Conservation (phyloP, 1,140 invertebrate species). For the Bradysia coprophila region DNA sequence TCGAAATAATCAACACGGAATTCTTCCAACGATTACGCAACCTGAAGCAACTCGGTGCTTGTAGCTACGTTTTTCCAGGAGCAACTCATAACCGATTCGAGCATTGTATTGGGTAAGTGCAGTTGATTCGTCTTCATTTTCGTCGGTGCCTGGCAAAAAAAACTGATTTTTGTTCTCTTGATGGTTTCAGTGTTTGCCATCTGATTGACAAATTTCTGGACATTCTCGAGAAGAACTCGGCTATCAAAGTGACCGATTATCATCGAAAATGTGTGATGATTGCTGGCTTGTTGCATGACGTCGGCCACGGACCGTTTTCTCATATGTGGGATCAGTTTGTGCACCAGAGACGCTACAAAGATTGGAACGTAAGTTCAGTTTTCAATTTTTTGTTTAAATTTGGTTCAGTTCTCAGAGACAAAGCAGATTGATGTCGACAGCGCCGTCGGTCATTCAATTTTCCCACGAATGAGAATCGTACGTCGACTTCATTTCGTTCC, state of each 20-base stretch:
- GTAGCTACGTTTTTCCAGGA: not conserved
- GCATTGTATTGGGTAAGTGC: slow-evolving; percentile 17
- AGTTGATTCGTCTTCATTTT: too few relatives aligned
- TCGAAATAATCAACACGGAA: slow-evolving; percentile 9
- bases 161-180: not conserved
- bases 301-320: slow-evolving; percentile 48
- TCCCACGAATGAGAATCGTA: too few relatives aligned
- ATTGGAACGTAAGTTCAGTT: slow-evolving; percentile 19
- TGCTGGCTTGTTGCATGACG: slow-evolving; percentile 46
- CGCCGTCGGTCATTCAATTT: too few relatives aligned
- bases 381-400: not conserved
- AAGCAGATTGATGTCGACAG: not conserved
- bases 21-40: slow-evolving; percentile 14
- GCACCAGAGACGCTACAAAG: slow-evolving; percentile 9
- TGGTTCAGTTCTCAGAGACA: not conserved
- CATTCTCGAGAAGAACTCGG: slow-evolving; percentile 11
- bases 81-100: slow-evolving; percentile 9
- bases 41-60: slow-evolving; percentile 12
- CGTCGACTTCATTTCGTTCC: too few relatives aligned
- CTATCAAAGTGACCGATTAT: slow-evolving; percentile 10
- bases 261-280: slow-evolving; percentile 25
- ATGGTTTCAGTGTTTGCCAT: slow-evolving; percentile 10
- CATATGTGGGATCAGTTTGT: slow-evolving; percentile 35
- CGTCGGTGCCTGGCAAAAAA: too few relatives aligned
- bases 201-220: slow-evolving; percentile 10